Base-by-base conservation (phyloP, 2,888 invertebrate species). In the Drosophila merina region DNA sequence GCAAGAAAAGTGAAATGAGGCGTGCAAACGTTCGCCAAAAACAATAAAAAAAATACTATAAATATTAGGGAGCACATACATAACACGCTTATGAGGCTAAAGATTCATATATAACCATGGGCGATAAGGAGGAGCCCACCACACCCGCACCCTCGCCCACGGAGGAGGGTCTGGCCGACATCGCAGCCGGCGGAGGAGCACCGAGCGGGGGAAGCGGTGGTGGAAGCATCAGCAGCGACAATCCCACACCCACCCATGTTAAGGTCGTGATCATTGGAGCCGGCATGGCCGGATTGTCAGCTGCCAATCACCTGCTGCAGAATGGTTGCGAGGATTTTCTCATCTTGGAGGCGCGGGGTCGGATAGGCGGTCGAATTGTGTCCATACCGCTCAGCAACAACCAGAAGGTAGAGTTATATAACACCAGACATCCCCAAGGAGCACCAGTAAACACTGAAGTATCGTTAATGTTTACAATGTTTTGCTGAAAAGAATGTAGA, bases 211-310 rank as follows among this genome's bases (percentile, higher is more conserved):
- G n/a, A 25, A 72, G 72, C 58, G 72, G 74, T 38, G 71, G 67
- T 40, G 73, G 66, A 51, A 40, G 40, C 55, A 36, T 49, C 54
- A 50, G 50, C 47, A 42, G 30, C 48, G 33, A 36, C 54, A 59
- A n/a, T 31, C 33, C 45, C 33, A 44, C 33, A 14, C 47, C 74
- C 31, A 80, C 76, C 67, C 93, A 93, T 89, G 94, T 93, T 86
- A 96, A 96, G 93, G 94, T 96, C 77, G 92, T 96, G 81, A 96
- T 97, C 87, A 94, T 97, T 85, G 97, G 97, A 50, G 97, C 95
- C 79, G 97, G 97, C 47, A 90, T 92, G 90, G 96, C 97, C 72
- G 97, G 97, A 47, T 92, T 97, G 55, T 95, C 97, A 50, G 96
- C 97, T 59, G 97, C 97, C 54, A 96, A 96, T 92, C 95, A 96